Base-by-base conservation (phyloP, 2,113 vertebrate genomes). In the Neogale vison region DNA sequence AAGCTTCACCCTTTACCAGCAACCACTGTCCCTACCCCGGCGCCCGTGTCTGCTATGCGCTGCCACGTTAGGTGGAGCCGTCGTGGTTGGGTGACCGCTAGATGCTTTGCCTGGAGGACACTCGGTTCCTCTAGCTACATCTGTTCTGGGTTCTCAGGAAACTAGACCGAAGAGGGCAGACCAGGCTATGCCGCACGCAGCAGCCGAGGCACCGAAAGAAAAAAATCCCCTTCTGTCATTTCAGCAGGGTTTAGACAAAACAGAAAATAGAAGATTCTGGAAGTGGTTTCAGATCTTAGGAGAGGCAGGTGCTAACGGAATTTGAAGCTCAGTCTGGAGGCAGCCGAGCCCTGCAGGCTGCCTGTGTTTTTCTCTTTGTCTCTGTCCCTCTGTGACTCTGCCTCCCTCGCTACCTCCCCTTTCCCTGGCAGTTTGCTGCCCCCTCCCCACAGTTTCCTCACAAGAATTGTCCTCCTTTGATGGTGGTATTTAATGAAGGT, bases 11-110 rank as follows among this genome's bases (percentile, higher is more conserved):
- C 11, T 63, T 31, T 8, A 14, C 61, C 26, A 92, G 24, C 18
- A 71, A 34, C 63, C 12, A 8, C 9, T 69, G 50, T 85, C 90
- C 15, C 24, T 15, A 6, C 42, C 23, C 67, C 23, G 31, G 76
- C 92, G 55, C 47, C 88, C 1, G 15, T 2, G 57, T 42, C 59
- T 15, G 39, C 85, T 6, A 1, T 0, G 2, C 3, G 7, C 80
- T 10, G 45, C 34, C 1, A 21, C 8, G 4, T 76, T 26, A 36
- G 59, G 0, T 1, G 77, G 57, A 67, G 15, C 47, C 26, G 0
- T 1, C 13, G 4, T 3, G 21, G 45, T 20, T 11, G 6, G 0
- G 36, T 0, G 10, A 11, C 36, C 14, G 13, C 52, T 39, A 12
- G 11, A 4, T 57, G 1, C 47, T 81, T 36, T 21, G 11, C 67